Evolutionary conservation across 1,140 invertebrate genomes (phyloP).

Genomic region (Papilio glaucus): DNA sequence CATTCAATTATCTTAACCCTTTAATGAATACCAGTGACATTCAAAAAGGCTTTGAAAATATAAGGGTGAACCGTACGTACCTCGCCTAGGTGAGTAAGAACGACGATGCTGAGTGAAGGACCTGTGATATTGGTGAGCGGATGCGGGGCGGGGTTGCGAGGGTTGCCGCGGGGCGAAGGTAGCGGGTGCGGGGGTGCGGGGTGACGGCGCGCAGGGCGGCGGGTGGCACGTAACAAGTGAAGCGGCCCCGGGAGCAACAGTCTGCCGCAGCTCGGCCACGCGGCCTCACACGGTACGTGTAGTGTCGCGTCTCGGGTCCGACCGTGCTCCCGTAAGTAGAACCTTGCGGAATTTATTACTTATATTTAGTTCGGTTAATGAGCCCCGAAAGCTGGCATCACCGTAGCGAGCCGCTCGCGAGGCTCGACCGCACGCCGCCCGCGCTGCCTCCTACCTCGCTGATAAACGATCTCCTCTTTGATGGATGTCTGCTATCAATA

Average conservation of each 20-base stretch:
- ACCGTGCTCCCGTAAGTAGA: constrained; percentile 72
- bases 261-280: constrained; percentile 81
- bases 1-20: constrained; percentile 39
- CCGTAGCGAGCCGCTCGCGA: constrained; percentile 31
- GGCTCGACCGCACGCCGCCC: constrained; percentile 35
- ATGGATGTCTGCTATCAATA: constrained; percentile 56
- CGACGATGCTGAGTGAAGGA: constrained; percentile 75
- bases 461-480: constrained; percentile 47
- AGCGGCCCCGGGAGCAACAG: constrained; percentile 81
- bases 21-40: constrained; percentile 42
- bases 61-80: constrained; percentile 48
- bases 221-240: constrained; percentile 80
- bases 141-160: constrained; percentile 66
- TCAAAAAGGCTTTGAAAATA: constrained; percentile 44
- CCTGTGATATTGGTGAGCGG: constrained; percentile 72
- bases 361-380: constrained; percentile 48
- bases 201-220: constrained; percentile 64
- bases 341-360: constrained; percentile 57
- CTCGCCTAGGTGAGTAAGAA: constrained; percentile 53
- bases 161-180: constrained; percentile 51
- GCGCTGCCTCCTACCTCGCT: constrained; percentile 11
- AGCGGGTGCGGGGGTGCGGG: constrained; percentile 45
- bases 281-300: constrained; percentile 65
- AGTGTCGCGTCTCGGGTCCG: constrained; percentile 55
- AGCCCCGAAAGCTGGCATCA: constrained; percentile 35